Evolutionary conservation across 2,888 invertebrate genomes (phyloP).

Genomic region (Hydrotaea cyrtoneurina): DNA sequence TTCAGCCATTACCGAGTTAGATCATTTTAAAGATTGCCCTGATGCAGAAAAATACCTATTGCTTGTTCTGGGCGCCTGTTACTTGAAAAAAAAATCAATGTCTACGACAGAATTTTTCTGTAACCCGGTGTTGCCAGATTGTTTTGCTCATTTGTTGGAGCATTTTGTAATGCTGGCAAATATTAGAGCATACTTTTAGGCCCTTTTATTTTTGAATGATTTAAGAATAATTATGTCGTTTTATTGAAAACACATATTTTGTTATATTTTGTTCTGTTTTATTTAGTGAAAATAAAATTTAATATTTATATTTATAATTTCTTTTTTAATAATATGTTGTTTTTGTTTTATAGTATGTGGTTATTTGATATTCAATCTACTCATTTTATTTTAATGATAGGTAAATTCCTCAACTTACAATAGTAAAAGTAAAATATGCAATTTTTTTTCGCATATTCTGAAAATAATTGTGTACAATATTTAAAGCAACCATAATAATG

Average conservation of each 20-base stretch:
- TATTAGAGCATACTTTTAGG: too few species aligned
- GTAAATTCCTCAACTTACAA: conserved; percentile 46
- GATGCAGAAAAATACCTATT: too few species aligned
- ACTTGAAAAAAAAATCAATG: too few species aligned
- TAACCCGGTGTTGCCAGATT: background rate
- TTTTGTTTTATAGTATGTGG: background rate
- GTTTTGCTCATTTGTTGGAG: background rate
- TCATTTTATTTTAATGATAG: conserved; percentile 41
- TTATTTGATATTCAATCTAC: conserved; percentile 50
- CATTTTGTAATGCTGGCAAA: too few species aligned
- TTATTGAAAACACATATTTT: conserved; percentile 9
- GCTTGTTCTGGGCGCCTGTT: too few species aligned
- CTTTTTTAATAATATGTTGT: background rate
- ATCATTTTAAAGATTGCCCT: too few species aligned
- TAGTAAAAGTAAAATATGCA: background rate
- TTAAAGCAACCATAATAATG: conserved; percentile 22
- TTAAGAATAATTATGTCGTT: background rate
- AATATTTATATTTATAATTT: conserved; percentile 23
- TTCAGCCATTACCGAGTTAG: too few species aligned
- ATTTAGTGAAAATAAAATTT: conserved; percentile 37
- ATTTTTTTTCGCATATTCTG: conserved; percentile 34
- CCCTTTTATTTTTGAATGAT: too few species aligned
- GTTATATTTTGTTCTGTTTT: conserved; percentile 22
- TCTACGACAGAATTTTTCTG: too few species aligned
- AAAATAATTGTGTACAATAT: conserved; percentile 51